Evolutionary conservation across 2,888 invertebrate genomes (phyloP).

Genomic region (Glyphotaelius pellucidus): DNA sequence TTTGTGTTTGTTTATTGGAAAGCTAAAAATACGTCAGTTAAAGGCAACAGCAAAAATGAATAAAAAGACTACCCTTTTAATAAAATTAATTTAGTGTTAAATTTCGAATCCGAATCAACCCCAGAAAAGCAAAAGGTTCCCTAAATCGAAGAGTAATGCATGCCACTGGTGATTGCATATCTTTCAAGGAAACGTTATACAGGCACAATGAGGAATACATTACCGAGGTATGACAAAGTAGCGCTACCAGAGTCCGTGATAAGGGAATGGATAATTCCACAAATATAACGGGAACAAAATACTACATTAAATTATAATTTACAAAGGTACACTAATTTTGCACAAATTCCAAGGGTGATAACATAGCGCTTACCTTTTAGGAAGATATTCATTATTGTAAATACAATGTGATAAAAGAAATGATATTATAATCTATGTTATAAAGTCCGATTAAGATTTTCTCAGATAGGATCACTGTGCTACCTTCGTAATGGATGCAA

Average conservation of each 20-base stretch:
- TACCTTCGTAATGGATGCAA: background rate
- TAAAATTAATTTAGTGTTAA: background rate
- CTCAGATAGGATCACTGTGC: background rate
- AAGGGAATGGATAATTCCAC: constrained; percentile 11
- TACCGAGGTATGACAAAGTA: constrained; percentile 3
- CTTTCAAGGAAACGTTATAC: constrained; percentile 45
- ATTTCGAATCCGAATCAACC: background rate
- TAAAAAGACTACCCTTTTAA: no score
- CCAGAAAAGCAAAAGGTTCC: background rate
- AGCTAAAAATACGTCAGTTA: no score
- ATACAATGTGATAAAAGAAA: background rate
- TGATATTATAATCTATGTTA: background rate
- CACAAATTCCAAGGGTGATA: background rate
- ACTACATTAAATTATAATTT: background rate
- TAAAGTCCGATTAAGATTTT: background rate
- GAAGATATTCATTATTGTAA: background rate
- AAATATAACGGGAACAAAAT: constrained; percentile 2
- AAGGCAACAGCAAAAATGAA: no score
- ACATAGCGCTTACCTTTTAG: background rate
- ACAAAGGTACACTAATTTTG: no score
- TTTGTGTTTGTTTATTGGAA: no score
- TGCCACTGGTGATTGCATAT: background rate
- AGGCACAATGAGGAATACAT: constrained; percentile 42
- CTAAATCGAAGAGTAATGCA: background rate
- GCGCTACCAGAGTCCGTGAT: background rate